Base-by-base conservation (phyloP, 2,113 vertebrate genomes). In the Odobenus rosmarus region DNA sequence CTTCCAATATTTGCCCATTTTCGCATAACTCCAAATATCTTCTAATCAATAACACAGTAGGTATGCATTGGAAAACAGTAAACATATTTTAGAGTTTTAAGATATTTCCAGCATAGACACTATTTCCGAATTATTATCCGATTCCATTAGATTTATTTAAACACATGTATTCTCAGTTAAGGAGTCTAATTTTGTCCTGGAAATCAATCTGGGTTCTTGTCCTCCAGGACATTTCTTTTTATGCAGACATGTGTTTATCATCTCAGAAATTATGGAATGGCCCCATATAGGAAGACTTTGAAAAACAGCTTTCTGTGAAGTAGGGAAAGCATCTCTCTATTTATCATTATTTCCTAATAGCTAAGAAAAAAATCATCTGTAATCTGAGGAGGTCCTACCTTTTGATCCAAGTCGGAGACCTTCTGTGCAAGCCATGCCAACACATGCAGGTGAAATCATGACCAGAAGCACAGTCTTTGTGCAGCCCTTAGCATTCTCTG, bases 371-470 rank as follows among this genome's bases (percentile, higher is more conserved):
- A n/a, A 36, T 74, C 62, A 11, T 36, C 51, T 28, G 12, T 31
- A 39, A 16, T 42, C 36, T n/a, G 69, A 14, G 26, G 69, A 69
- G 42, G 4, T 46, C 23, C 42, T 92, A 1, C 15, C 14, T 79
- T 89, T 72, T 72, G 46, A 83, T 77, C 69, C 15, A 61, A n/a
- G n/a, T n/a, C 14, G 5, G 21, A 16, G 23, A 62, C 23, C 61
- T 59, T 24, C 46, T 57, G 15, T 36, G 6, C 16, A 31, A 69
- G 24, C 18, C 5, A 6, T 15, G 23, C 4, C 49, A 31, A 18
- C 18, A 5, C 1, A 26, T 11, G 6, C 39, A 42, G 4, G 39
- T 11, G 46, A 64, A 4, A 14, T 33, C 62, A 1, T 62, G 0
- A 23, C 51, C 57, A 77, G 72, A 85, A 81, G 6, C 74, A 19